Evolutionary conservation across 2,888 invertebrate genomes (phyloP).

Genomic region (Perizoma flavofasciatum): DNA sequence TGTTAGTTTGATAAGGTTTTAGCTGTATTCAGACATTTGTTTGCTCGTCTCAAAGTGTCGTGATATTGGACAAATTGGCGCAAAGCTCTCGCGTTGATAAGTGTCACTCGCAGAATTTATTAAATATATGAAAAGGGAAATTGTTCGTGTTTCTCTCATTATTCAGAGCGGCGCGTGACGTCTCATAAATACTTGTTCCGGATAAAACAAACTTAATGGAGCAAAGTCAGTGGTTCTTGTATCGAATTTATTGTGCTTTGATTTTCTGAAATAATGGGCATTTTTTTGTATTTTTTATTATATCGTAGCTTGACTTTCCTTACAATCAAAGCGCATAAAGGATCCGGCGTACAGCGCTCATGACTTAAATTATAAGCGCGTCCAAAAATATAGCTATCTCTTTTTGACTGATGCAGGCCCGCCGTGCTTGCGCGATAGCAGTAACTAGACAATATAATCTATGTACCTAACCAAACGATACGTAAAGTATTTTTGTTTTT

Average conservation of each 20-base stretch:
- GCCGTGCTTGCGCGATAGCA: too few species aligned
- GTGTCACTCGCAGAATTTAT: constrained; percentile 34
- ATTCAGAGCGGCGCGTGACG: constrained; percentile 29
- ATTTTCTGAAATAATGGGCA: constrained; percentile 3
- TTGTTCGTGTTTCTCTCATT: constrained; percentile 34
- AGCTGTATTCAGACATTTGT: constrained; percentile 8
- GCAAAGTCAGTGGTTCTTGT: constrained; percentile 9
- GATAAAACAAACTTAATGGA: constrained; percentile 20
- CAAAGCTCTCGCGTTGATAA: constrained; percentile 26
- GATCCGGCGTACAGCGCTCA: too few species aligned
- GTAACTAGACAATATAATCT: too few species aligned
- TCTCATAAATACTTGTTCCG: constrained; percentile 30
- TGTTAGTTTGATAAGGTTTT: constrained; percentile 6
- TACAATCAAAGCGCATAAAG: too few species aligned
- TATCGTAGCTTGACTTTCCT: too few species aligned
- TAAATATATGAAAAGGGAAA: constrained; percentile 34
- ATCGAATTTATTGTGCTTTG: not conserved
- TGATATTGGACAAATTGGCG: constrained; percentile 31
- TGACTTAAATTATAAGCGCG: too few species aligned
- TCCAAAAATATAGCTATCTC: too few species aligned
- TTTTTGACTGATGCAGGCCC: too few species aligned
- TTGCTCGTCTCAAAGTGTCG: constrained; percentile 16
- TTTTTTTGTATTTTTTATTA: too few species aligned
- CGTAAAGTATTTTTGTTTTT: too few species aligned
- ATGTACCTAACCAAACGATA: too few species aligned